phyloP scores from a whole-genome alignment of 2,113 vertebrate species.

The Grantiella picta region DNA sequence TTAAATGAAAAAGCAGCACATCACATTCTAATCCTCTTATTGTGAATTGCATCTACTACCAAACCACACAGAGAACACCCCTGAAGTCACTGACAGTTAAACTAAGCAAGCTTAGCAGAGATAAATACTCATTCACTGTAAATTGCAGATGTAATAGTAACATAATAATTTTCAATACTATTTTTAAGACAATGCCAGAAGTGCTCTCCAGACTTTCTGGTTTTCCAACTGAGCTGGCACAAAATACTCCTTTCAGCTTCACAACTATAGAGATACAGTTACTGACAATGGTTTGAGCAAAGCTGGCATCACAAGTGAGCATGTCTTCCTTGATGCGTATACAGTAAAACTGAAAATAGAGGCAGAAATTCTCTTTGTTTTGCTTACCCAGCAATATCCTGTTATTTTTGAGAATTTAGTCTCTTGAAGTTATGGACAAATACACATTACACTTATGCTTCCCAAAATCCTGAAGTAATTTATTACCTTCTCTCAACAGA shows the following conservation, averaged over 20 bases:
- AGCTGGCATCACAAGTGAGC: background rate
- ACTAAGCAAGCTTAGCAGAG: background rate
- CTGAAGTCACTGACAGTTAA: background rate
- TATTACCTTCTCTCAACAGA: background rate
- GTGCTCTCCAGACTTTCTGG: background rate
- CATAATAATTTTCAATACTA: background rate
- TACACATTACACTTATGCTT: background rate
- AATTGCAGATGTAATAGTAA: background rate
- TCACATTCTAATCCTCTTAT: background rate
- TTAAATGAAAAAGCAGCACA: background rate
- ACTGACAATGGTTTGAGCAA: background rate
- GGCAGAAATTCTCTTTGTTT: background rate
- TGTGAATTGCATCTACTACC: background rate
- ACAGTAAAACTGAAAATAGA: background rate
- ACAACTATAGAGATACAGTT: rapidly evolving
- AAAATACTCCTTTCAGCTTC: background rate
- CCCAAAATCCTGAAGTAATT: background rate
- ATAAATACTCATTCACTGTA: background rate
- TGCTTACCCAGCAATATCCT: background rate
- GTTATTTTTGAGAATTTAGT: background rate
- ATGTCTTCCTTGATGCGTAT: rapidly evolving
- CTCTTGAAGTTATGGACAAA: background rate
- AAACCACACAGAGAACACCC: background rate
- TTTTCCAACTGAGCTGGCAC: background rate
- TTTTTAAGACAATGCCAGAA: background rate